Base-by-base conservation (phyloP, 2,888 invertebrate genomes). In the Drosophila emarginata region DNA sequence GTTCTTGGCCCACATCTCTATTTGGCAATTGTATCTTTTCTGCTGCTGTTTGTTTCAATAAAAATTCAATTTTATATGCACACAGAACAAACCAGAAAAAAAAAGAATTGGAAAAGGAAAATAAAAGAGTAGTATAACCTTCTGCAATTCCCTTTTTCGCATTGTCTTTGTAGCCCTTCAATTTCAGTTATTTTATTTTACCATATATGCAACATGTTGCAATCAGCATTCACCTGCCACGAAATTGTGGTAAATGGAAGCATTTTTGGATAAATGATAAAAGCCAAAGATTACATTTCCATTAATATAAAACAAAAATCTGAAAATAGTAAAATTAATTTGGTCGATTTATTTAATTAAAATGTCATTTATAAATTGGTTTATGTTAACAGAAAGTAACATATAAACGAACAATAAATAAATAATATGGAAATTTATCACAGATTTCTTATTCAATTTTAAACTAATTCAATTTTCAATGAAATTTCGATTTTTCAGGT, bases 31-130 rank as follows among this genome's bases (percentile, higher is more conserved):
- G 64, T 56, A 26, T 67, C 61, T 70, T 58, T 57, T 72, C 21
- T 53, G 53, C 52, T 59, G 61, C 53, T 71, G 68, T 74, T 78
- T 78, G 70, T 72, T 74, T 62, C 79, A 78, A 76, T 78, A 79
- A 76, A 80, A 78, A 73, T 79, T 78, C 80, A 80, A 78, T 79
- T 79, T 76, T 60, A 72, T 61, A 78, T 80, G 58, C 63, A 64
- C 50, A 56, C 66, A 18, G 18, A 3, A 54, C 28, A 54, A 54
- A 54, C 45, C 45, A 45, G 11, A 18, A 45, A 45, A 40, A 4
- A 54, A 26, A 45, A n/a, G 6, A 11, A 53, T 58, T 32, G 32
- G 32, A 18, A 57, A 39, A 37, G 15, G 40, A 36, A 40, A 15
- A 56, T 61, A 60, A 54, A 23, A 21, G 11, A 9, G 11, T 32